Base-by-base conservation (phyloP, 2,888 invertebrate genomes). In the Caradrina kadenii region DNA sequence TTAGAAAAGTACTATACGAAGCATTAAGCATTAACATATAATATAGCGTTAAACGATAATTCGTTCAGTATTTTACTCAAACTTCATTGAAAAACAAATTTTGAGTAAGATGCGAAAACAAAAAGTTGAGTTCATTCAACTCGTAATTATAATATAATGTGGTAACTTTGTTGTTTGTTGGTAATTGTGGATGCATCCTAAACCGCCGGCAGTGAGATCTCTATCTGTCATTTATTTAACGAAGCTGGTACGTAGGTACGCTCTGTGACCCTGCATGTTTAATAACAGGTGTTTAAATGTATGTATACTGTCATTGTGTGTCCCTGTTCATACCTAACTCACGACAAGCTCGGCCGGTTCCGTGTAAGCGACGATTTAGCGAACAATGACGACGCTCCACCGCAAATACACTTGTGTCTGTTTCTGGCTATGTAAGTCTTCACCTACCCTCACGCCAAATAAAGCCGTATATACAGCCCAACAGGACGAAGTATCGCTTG, bases 221-320 rank as follows among this genome's bases (percentile, higher is more conserved):
- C 88, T 94, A 95, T 95, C 94, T 91, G 90, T 93, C 92, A 92
- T 92, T 93, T 92, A 91, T 93, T 93, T 93, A 94, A 94, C 92
- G 91, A 93, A 91, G 89, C 90, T 88, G 87, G 89, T 84, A 79
- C 87, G 89, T 92, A 91, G 88, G 88, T 91, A 91, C 89, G 88
- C 89, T 91, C 86, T 91, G 91, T 94, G 94, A 94, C 93, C 93
- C 92, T 90, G 92, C 91, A 93, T 93, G 91, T 93, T 93, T 95
- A 94, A 94, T 95, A 95, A 94, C 94, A 95, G 95, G 95, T 95
- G 95, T 95, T 94, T 93, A 92, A 93, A 94, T 94, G 93, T 94
- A 94, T 92, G 93, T 93, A 92, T 89, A 90, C 85, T 93, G 93
- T 93, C 91, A 94, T 93, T 93, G 93, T 94, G 92, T 92, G 91